phyloP scores from a whole-genome alignment of 2,113 vertebrate genomes.

The Sinosuthora webbiana region DNA sequence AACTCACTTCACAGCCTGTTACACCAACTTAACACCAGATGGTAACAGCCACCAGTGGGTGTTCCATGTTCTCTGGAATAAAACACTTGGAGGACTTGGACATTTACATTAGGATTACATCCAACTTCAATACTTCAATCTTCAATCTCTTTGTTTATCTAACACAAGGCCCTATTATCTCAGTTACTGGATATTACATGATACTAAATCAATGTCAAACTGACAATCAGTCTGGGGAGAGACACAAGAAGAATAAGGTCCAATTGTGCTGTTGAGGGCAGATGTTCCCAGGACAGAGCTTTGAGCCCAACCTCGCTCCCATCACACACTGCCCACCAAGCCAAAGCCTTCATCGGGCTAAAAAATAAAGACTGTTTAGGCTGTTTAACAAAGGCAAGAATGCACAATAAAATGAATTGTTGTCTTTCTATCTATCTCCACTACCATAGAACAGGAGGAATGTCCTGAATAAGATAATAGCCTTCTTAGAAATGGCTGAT shows the following conservation, averaged over 20 bases:
- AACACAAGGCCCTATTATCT: background rate
- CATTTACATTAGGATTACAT: background rate
- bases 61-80: background rate
- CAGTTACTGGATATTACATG: background rate
- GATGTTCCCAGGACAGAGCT: background rate
- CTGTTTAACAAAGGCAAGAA: constrained; percentile 13
- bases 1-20: background rate
- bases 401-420: constrained; percentile 18
- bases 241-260: background rate
- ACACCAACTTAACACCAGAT: background rate
- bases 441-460: constrained; percentile 27
- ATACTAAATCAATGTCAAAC: background rate
- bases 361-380: background rate
- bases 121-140: background rate
- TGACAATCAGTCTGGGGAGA: background rate
- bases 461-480: constrained; percentile 27
- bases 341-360: background rate
- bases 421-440: background rate
- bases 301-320: background rate
- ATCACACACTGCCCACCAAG: background rate
- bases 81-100: background rate
- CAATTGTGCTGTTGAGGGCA: background rate
- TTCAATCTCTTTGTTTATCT: background rate
- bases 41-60: background rate
- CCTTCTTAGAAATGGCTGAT: constrained; percentile 32